Evolutionary conservation across 2,797 vertebrate species (phyloP), one percentile per base, ranked within the genome.

Genomic region (Carapus acus): DNA sequence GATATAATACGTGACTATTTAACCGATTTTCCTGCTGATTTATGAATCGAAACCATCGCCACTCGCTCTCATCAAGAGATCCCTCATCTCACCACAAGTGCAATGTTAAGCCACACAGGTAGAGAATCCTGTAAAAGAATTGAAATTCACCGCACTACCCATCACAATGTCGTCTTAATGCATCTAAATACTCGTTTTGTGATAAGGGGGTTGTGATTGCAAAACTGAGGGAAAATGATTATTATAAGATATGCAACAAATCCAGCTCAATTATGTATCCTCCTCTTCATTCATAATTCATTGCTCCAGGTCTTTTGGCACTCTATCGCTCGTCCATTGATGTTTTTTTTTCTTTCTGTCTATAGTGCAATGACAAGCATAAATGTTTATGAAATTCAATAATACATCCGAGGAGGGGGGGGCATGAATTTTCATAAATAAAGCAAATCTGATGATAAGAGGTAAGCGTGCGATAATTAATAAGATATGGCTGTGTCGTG

Each of bases 171-270:
- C 4, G 41, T 63, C 14, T 27, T 39, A 37, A 40, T 64, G 53
- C 27, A 53, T 76, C 52, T 65, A 45, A 58, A 65, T 27, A 6
- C 50, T 24, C 58, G 43, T 66, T 69, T 67, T 65, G 63, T 69
- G 58, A 52, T 22, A 20, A 67, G 56, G 49, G 43, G 46, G 64
- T 50, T 55, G 58, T 70, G 54, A 75, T 76, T 76, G 58, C 27
- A 65, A 76, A 85, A 79, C 73, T 62, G 77, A 75, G 73, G 67
- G 69, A 54, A 77, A 82, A 81, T 76, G 49, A 85, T 85, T 82
- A 82, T 53, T 78, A 84, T 83, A 80, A 87, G 81, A 82, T 84
- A 83, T 87, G 71, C 74, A 84, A 73, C 51, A 76, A 81, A 80
- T 78, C 52, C 49, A 2, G 2, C 52, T 83, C 77, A 85, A 84